Conservation (phyloP, 2,113 vertebrate genomes). For the Zeus faber region DNA sequence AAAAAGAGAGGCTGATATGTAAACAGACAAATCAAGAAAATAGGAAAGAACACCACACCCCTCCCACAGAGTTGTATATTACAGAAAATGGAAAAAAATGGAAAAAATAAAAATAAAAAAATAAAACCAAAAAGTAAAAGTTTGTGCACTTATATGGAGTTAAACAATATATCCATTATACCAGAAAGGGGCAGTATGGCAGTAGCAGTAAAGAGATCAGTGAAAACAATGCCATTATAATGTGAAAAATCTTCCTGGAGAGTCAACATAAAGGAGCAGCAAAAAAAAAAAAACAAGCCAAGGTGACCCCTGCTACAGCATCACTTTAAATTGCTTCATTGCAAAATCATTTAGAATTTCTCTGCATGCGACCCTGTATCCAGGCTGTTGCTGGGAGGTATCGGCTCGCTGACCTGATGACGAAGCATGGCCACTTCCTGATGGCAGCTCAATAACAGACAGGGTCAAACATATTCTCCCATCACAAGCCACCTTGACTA, state of each 20-base stretch:
- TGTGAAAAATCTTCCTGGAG: too few relatives aligned
- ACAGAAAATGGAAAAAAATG: too few relatives aligned
- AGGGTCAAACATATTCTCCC: conserved; percentile 53
- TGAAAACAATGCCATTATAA: too few relatives aligned
- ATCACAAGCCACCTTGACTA: conserved; percentile 24
- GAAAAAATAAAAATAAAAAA: too few relatives aligned
- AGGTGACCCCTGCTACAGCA: conserved; percentile 60
- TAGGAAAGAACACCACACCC: too few relatives aligned
- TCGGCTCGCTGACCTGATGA: conserved; percentile 67
- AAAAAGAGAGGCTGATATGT: neutral
- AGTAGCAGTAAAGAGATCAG: too few relatives aligned
- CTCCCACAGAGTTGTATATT: too few relatives aligned
- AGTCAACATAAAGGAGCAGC: too few relatives aligned
- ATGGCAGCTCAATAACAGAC: conserved; percentile 61
- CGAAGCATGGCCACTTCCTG: conserved; percentile 65
- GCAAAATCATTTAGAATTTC: conserved; percentile 71
- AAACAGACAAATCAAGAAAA: conserved; percentile 16
- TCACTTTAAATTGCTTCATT: conserved; percentile 62
- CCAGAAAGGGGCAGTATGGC: too few relatives aligned
- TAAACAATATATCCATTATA: too few relatives aligned
- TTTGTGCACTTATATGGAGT: too few relatives aligned
- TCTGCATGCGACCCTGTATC: conserved; percentile 37
- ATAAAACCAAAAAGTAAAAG: too few relatives aligned
- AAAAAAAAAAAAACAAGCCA: conserved; percentile 47
- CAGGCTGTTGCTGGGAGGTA: conserved; percentile 54